A percentile compares a stretch with the other conserved stretches of the same genome.
These are phyloP conservation scores for Spodoptera picta DNA, from an alignment of 2,888 invertebrate genomes.

Conservation along the genomic window DNA sequence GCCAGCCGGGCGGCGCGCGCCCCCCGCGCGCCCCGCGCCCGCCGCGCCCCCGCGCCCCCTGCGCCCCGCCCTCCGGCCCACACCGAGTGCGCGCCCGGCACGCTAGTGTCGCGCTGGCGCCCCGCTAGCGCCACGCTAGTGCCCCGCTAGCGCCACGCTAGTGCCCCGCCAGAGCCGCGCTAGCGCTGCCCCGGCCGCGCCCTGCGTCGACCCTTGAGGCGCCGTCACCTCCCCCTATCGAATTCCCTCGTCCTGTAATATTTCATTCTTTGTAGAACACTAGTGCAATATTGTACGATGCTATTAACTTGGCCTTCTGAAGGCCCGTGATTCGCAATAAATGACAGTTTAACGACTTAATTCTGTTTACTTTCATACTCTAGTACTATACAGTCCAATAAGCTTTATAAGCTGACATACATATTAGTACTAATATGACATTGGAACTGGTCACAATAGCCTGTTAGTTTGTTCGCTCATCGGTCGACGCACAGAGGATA, in stretches of 20 bases:
- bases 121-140: constrained; percentile 7
- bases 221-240: constrained; percentile 7
- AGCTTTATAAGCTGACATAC: constrained; percentile 9
- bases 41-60: background rate
- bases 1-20: constrained; percentile 52
- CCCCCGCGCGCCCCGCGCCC: constrained; percentile 20
- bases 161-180: background rate
- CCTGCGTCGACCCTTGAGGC: constrained; percentile 37
- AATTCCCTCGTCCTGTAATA: constrained; percentile 34
- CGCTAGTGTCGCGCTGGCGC: constrained; percentile 2
- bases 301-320: constrained; percentile 32
- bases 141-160: background rate
- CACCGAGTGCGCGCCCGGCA: constrained; percentile 1
- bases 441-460: constrained; percentile 17
- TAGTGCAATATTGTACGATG: constrained; percentile 40
- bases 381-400: constrained; percentile 14
- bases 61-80: constrained; percentile 8
- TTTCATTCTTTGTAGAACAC: constrained; percentile 44
- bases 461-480: constrained; percentile 25
- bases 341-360: constrained; percentile 45
- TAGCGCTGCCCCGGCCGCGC: background rate
- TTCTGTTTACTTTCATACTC: constrained; percentile 47
- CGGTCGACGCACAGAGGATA: constrained; percentile 49
- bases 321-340: constrained; percentile 44
- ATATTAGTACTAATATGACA: background rate